Evolutionary conservation across 2,113 vertebrate species (phyloP).

Genomic region (Muntiacus reevesi): DNA sequence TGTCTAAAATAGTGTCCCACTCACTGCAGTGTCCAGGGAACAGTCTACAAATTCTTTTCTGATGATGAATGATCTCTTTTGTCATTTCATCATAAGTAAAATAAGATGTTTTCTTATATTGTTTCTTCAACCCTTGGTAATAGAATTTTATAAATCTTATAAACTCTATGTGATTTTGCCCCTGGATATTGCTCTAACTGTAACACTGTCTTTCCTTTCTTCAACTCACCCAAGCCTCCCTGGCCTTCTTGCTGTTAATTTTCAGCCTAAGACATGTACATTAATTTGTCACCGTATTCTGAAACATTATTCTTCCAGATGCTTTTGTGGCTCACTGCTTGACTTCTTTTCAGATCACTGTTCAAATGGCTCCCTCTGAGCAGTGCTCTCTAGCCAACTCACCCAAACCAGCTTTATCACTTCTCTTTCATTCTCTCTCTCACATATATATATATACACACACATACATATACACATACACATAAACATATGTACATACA

Average conservation of each 20-base stretch:
- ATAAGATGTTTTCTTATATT: neutral
- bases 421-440: neutral
- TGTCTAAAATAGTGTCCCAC: neutral
- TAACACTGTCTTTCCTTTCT: neutral
- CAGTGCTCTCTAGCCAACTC: neutral
- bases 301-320: neutral
- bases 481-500: too few species aligned
- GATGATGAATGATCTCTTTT: conserved; percentile 22
- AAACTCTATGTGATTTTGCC: neutral
- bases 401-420: neutral
- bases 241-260: neutral
- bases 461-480: too few species aligned
- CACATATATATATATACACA: neutral
- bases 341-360: neutral
- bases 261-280: neutral
- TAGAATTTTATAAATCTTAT: neutral
- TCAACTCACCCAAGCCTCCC: neutral
- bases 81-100: neutral
- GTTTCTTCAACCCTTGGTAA: neutral
- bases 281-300: neutral
- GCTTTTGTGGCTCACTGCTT: neutral
- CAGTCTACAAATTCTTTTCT: neutral
- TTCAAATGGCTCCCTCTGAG: neutral
- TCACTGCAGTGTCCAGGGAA: neutral
- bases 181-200: neutral